Conservation (phyloP, 2,113 vertebrate genomes). For the Nibea coibor region DNA sequence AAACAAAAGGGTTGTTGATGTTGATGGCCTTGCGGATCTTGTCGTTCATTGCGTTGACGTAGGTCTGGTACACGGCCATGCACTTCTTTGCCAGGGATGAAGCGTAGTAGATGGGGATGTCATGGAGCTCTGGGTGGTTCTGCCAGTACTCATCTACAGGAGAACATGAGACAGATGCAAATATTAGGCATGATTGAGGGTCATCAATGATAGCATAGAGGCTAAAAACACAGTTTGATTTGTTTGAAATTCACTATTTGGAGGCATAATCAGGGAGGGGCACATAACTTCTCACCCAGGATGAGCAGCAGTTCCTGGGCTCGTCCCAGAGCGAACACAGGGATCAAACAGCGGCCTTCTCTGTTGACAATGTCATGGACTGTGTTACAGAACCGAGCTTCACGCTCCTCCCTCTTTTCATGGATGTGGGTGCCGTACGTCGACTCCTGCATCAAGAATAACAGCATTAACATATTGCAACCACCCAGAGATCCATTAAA, state of each 20-base stretch:
- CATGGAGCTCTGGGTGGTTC: conserved; percentile 98
- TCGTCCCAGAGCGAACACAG: conserved; percentile 94
- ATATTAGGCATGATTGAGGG: not conserved
- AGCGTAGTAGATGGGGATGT: conserved; percentile 98
- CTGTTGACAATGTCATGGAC: conserved; percentile 97
- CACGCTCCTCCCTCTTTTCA: conserved; percentile 95
- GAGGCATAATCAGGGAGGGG: not conserved
- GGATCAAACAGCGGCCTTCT: conserved; percentile 95
- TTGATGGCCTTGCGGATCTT: conserved; percentile 99
- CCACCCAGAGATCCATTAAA: not conserved
- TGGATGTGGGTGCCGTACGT: conserved; percentile 98
- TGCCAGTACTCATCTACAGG: conserved; percentile 97
- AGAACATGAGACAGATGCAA: conserved; percentile 6
- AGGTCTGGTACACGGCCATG: conserved; percentile 98
- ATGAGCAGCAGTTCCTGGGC: conserved; percentile 98
- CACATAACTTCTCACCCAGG: conserved; percentile 83
- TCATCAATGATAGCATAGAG: not conserved
- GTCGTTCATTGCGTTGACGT: conserved; percentile 99
- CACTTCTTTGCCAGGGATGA: conserved; percentile 98
- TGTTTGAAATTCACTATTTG: not conserved
- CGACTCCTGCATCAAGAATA: conserved; percentile 87
- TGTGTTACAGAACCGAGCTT: conserved; percentile 96
- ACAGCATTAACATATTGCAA: not conserved
- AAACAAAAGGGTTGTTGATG: conserved; percentile 98
- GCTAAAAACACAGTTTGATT: not conserved